These are phyloP conservation scores for Trichopoda pennipes DNA, from an alignment of 2,888 invertebrate genomes.

Conservation along the genomic window DNA sequence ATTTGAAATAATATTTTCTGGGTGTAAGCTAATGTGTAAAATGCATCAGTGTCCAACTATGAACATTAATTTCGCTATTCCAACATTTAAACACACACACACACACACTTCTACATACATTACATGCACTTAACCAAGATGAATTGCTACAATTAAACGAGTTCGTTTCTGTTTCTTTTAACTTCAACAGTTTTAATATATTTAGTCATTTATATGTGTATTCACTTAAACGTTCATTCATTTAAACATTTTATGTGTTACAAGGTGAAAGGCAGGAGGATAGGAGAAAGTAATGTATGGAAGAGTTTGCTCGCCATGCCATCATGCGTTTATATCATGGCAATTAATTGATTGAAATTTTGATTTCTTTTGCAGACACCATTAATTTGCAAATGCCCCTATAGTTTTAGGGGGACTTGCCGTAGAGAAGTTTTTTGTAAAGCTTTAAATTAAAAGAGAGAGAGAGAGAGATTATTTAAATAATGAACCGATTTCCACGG, in stretches of 20 bases:
- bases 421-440: not conserved
- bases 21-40: not conserved
- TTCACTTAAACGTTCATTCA: constrained; percentile 23
- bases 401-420: not conserved
- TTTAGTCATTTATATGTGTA: constrained; percentile 37
- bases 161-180: constrained; percentile 29
- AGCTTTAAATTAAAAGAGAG: too few relatives aligned
- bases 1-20: not conserved
- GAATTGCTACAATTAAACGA: constrained; percentile 69
- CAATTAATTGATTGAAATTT: constrained; percentile 66
- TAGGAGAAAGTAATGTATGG: constrained; percentile 4
- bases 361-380: constrained; percentile 21
- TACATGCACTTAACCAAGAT: constrained; percentile 68
- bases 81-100: constrained; percentile 21
- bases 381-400: constrained; percentile 2
- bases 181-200: constrained; percentile 22
- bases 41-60: constrained; percentile 9
- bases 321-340: constrained; percentile 47
- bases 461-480: too few relatives aligned
- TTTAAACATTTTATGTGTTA: not conserved
- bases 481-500: too few relatives aligned
- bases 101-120: constrained; percentile 30
- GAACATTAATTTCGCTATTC: constrained; percentile 19
- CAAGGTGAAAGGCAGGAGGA: not conserved
- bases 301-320: constrained; percentile 40